Percentiles rank a stretch among this genome's conserved stretches.
These are phyloP conservation scores for Spea hammondii DNA, from an alignment of 2,797 vertebrate genomes.

Conservation along the genomic window DNA sequence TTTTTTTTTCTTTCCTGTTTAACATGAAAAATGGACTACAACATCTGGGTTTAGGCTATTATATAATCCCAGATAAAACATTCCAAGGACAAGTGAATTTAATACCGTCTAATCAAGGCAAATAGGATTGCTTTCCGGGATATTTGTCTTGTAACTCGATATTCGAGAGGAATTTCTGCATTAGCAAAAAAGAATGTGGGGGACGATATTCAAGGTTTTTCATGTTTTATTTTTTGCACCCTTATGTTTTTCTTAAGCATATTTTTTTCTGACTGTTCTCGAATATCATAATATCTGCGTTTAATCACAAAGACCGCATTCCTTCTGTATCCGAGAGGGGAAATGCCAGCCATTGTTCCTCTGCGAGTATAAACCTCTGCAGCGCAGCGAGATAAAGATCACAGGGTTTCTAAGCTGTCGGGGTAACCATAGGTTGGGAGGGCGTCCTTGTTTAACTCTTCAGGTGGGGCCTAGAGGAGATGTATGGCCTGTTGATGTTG, in stretches of 20 bases:
- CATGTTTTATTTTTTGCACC: background rate
- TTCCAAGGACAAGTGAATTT: conserved; percentile 69
- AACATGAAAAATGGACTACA: conserved; percentile 63
- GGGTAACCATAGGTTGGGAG: background rate
- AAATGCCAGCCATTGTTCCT: conserved; percentile 18
- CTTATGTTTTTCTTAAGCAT: background rate
- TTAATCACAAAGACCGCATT: conserved; percentile 35
- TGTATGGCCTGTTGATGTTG: too few relatives aligned
- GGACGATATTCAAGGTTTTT: conserved; percentile 1
- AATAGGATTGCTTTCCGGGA: conserved; percentile 10
- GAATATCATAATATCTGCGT: conserved; percentile 15
- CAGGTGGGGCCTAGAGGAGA: background rate
- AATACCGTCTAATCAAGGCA: conserved; percentile 55
- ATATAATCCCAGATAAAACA: conserved; percentile 68
- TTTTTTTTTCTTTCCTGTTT: background rate
- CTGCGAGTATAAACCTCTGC: conserved; percentile 1
- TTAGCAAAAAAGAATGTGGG: background rate
- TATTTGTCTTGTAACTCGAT: conserved; percentile 44
- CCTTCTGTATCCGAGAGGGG: conserved; percentile 4
- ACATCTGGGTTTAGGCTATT: conserved; percentile 80
- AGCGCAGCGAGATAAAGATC: conserved; percentile 21
- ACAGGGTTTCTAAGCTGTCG: conserved; percentile 4
- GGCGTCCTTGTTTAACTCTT: conserved; percentile 1
- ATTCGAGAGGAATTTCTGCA: conserved; percentile 29
- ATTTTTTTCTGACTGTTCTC: background rate